Evolutionary conservation across 1,140 invertebrate genomes (phyloP).

Genomic region (Holcopasites calliopsidis): DNA sequence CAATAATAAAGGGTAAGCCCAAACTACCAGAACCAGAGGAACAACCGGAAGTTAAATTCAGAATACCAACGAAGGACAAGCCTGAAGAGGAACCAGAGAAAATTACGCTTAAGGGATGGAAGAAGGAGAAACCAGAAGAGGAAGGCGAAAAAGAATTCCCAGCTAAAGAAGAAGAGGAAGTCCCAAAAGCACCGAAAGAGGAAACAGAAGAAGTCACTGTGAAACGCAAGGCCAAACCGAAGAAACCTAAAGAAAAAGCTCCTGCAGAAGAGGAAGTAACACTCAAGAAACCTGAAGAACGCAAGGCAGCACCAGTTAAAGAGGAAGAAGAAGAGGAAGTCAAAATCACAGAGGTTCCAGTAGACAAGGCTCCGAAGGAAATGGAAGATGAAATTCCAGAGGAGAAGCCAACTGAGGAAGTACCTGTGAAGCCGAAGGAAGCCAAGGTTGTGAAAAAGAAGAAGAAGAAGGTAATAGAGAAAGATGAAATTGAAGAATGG

Average conservation of each 20-base stretch:
- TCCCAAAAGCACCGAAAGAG: too few species aligned
- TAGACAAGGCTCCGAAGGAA: constrained; percentile 38
- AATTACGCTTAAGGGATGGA: constrained; percentile 79
- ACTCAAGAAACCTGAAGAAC: too few species aligned
- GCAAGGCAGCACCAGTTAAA: too few species aligned
- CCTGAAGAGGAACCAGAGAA: constrained; percentile 63
- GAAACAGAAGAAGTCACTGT: too few species aligned
- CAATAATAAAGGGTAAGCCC: constrained; percentile 80
- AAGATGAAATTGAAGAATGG: constrained; percentile 78
- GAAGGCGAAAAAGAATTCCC: not conserved
- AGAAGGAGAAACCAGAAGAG: not conserved
- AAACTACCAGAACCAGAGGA: constrained; percentile 78
- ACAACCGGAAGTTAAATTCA: constrained; percentile 81
- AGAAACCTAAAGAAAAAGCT: too few species aligned
- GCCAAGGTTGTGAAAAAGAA: constrained; percentile 69
- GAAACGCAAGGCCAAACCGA: too few species aligned
- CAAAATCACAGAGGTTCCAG: constrained; percentile 44
- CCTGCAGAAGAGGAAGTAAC: too few species aligned
- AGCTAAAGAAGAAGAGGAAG: too few species aligned
- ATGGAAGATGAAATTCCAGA: constrained; percentile 40
- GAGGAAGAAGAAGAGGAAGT: too few species aligned
- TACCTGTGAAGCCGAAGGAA: constrained; percentile 60
- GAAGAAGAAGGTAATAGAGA: constrained; percentile 74
- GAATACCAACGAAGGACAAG: constrained; percentile 78
- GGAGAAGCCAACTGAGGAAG: constrained; percentile 41